A percentile compares a stretch with the other conserved stretches of the same genome.
Evolutionary conservation across 2,113 vertebrate genomes (phyloP).

Genomic region (Trematomus loennbergii): DNA sequence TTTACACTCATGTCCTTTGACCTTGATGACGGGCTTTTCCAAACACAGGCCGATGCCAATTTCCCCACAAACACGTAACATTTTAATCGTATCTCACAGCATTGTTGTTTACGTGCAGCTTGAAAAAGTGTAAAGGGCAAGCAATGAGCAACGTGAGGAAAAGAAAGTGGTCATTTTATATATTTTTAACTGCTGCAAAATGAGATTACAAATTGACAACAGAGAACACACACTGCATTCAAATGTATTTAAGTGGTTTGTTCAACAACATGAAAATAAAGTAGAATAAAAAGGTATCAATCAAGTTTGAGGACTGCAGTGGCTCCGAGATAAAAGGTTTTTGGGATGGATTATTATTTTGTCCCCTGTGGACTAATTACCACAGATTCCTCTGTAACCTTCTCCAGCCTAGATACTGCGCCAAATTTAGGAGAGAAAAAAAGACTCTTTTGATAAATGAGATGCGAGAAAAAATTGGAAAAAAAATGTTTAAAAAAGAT

Average conservation of each 20-base stretch:
- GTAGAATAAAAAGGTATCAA: constrained; percentile 45
- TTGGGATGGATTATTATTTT: constrained; percentile 72
- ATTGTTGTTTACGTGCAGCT: constrained; percentile 48
- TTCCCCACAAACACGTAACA: constrained; percentile 41
- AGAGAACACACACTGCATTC: constrained; percentile 22
- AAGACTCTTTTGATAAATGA: constrained; percentile 46
- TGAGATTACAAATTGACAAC: constrained; percentile 40
- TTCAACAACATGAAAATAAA: constrained; percentile 53
- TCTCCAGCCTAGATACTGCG: constrained; percentile 72
- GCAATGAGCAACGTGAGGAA: constrained; percentile 30
- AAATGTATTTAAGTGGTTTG: constrained; percentile 50
- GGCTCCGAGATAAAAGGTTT: constrained; percentile 72
- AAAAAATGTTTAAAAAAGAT: background rate
- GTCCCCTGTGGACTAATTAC: constrained; percentile 81
- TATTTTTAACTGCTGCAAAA: constrained; percentile 36
- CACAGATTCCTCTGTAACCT: constrained; percentile 73
- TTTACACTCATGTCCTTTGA: constrained; percentile 50
- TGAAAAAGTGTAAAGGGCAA: constrained; percentile 49
- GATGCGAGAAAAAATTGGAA: constrained; percentile 20
- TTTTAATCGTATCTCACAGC: constrained; percentile 53
- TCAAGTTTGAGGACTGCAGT: constrained; percentile 62
- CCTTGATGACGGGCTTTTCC: constrained; percentile 28
- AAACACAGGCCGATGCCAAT: constrained; percentile 33
- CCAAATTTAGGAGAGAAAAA: constrained; percentile 62
- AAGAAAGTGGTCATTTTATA: constrained; percentile 44